A percentile compares a stretch with the other conserved stretches of the same genome.
Evolutionary conservation across 2,888 invertebrate genomes (phyloP).

Genomic region (Sipha maydis): DNA sequence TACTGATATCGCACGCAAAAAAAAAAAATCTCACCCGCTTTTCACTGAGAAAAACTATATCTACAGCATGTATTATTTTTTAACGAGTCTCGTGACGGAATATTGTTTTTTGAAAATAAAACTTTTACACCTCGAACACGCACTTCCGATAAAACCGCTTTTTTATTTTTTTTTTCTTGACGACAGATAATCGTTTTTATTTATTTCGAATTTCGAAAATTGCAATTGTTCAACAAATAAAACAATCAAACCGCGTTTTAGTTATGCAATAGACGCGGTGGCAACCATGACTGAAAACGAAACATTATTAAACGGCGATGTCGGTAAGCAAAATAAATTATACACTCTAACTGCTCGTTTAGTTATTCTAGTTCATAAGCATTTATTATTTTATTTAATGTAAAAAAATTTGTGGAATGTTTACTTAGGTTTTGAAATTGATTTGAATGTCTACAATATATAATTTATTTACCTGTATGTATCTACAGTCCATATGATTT

Average conservation of each 20-base stretch:
- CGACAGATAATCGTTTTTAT: constrained; percentile 57
- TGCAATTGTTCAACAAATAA: constrained; percentile 14
- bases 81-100: constrained; percentile 59
- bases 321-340: constrained; percentile 32
- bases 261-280: constrained; percentile 6
- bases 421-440: background rate
- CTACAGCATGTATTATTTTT: constrained; percentile 51
- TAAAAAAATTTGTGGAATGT: background rate
- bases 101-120: constrained; percentile 60
- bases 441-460: background rate
- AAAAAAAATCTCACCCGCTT: constrained; percentile 18
- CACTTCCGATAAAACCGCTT: constrained; percentile 45
- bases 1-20: constrained; percentile 30
- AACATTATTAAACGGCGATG: constrained; percentile 36
- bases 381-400: background rate
- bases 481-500: too few species aligned
- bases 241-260: constrained; percentile 28
- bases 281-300: constrained; percentile 27
- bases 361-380: background rate
- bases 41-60: constrained; percentile 26
- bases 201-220: constrained; percentile 10
- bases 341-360: background rate
- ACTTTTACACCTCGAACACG: constrained; percentile 56
- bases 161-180: constrained; percentile 30
- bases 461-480: too few species aligned